Percentiles rank a stretch among this genome's conserved stretches.
phyloP scores from a whole-genome alignment of 2,797 vertebrate species.

The Gobio occitaniae region DNA sequence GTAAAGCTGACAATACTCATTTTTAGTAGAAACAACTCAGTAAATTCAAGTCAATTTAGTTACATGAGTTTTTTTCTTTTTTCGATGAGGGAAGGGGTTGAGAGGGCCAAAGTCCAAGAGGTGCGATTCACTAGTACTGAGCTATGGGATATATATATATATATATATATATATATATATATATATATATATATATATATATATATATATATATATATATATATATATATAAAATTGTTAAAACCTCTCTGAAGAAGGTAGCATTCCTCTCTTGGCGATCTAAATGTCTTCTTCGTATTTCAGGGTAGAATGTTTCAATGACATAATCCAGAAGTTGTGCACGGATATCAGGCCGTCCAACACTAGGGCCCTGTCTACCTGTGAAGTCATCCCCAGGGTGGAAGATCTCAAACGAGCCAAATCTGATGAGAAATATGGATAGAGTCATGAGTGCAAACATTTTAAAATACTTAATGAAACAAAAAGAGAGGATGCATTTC shows the following conservation, averaged over 20 bases:
- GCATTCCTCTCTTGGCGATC: slow-evolving; percentile 75
- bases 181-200: too few species aligned
- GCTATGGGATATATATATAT: too few species aligned
- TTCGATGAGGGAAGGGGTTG: too few species aligned
- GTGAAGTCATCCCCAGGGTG: slow-evolving; percentile 79
- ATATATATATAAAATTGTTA: too few species aligned
- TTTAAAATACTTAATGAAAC: background rate
- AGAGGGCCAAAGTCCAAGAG: too few species aligned
- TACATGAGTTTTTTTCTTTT: too few species aligned
- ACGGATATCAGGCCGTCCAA: slow-evolving; percentile 78
- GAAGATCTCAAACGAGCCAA: slow-evolving; percentile 88
- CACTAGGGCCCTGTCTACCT: slow-evolving; percentile 81
- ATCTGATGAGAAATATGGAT: slow-evolving; percentile 67
- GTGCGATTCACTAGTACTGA: too few species aligned
- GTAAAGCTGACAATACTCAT: too few species aligned
- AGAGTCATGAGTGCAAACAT: background rate
- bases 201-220: too few species aligned
- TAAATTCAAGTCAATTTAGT: too few species aligned
- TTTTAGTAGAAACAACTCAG: too few species aligned
- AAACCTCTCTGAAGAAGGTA: slow-evolving; percentile 76
- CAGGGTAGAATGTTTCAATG: slow-evolving; percentile 83
- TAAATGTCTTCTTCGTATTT: slow-evolving; percentile 75
- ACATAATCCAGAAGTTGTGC: slow-evolving; percentile 84
- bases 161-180: too few species aligned
- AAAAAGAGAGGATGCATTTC: background rate